Evolutionary conservation across 1,140 invertebrate genomes (phyloP), one percentile per base, ranked within the genome.

Genomic region (Papilio helenus): DNA sequence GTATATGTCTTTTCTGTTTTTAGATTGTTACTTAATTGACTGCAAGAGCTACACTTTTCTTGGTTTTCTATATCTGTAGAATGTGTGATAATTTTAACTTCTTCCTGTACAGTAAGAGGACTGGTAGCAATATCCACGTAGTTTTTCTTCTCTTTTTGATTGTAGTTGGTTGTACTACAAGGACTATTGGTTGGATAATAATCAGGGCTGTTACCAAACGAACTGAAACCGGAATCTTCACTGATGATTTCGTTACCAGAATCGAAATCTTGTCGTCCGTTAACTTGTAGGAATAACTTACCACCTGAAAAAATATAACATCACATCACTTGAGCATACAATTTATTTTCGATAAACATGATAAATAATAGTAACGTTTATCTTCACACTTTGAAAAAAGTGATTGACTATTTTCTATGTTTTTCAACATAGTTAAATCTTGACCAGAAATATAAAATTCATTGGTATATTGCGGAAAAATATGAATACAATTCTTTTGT

Each of bases 191-290:
- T 68, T 34, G 20, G 58, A 29, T 61, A 34, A 39, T 72, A 72
- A 39, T 72, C 71, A 18, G 29, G 71, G n/a, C 39, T 72, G 71
- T 72, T 72, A 73, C 72, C 72, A 8, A 68, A 89, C 26, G 92
- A 94, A 44, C 90, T 92, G 49, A 88, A 72, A 1, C 92, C 92
- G 14, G 91, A 92, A 73, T 94, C 93, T 79, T 87, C 85, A 84
- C 88, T 93, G n/a, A 86, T 82, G 65, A 86, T 65, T 80, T 89
- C 92, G 87, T 87, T 90, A 81, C 82, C 86, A 65, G 26, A 82
- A 85, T 88, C 88, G 34, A 79, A 85, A 76, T 89, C 87, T 49
- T 77, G 80, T 74, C 88, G 84, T 79, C 87, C 81, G 72, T 82
- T 72, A 51, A 76, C 39, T 23, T 34, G 73, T 76, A 81, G 65